Evolutionary conservation across 2,113 vertebrate genomes (phyloP), one percentile per base, ranked within the genome.

Genomic region (Galeopterus variegatus): DNA sequence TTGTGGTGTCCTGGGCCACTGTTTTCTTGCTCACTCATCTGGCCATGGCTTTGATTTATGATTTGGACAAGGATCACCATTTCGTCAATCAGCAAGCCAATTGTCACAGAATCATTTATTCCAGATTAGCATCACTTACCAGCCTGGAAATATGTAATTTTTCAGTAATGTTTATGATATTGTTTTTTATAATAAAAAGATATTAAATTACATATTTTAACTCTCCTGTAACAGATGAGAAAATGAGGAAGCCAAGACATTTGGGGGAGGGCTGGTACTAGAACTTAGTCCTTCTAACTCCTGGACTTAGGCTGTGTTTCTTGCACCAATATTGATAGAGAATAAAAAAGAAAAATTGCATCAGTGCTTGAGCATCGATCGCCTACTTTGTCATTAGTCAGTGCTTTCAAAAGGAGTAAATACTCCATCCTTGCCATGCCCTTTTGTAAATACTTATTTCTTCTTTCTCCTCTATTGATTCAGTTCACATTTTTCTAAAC

Each of bases 321-420:
- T 69, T 93, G 12, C 19, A 58, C 48, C 52, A 52, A 79, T 94
- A 95, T 77, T 36, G 83, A 73, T 73, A 70, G 41, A 94, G 48
- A 86, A 93, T 24, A 96, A 93, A 87, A 73, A 94, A 97, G 86
- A 97, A 95, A 96, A 95, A 95, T 90, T 15, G 33, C 52, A 67
- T 90, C 90, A 50, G 3, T 56, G 70, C 26, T 79, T 94, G 23
- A 77, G 23, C 76, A 96, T 97, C 31, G n/a, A 96, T 96, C 64
- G 90, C 58, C 69, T 65, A 31, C 26, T 33, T 62, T 84, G 73
- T 79, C 26, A 45, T 93, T 65, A 94, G 80, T 95, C 93, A 85
- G 45, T 75, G 75, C 12, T 82, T 76, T 93, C 58, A 56, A 87
- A 90, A 88, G n/a, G 31, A 88, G 26, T 14, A 56, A 90, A 36